These are phyloP conservation scores for Diplodus puntazzo DNA, from an alignment of 2,797 vertebrate species.

Conservation along the genomic window DNA sequence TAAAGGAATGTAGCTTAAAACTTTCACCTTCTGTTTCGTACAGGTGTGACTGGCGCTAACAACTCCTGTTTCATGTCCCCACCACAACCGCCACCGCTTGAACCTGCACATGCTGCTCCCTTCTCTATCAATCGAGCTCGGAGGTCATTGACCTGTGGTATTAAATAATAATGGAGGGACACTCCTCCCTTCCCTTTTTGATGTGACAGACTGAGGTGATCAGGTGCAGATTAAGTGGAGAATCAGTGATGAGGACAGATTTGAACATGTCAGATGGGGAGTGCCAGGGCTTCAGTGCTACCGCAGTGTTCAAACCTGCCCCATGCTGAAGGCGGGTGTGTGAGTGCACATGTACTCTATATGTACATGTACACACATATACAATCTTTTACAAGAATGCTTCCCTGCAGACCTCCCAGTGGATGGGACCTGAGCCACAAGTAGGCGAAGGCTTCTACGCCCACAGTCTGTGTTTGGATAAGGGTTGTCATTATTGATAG, in stretches of 20 bases:
- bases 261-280: conserved; percentile 81
- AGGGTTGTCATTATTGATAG: not conserved
- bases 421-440: conserved; percentile 8
- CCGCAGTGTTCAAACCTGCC: conserved; percentile 82
- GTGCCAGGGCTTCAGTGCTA: conserved; percentile 71
- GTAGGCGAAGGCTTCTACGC: not conserved
- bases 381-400: conserved; percentile 25
- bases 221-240: conserved; percentile 74
- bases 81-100: conserved; percentile 7
- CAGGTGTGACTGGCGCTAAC: conserved; percentile 63
- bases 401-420: conserved; percentile 27
- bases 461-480: not conserved
- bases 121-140: conserved; percentile 22
- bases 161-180: conserved; percentile 14
- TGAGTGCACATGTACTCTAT: conserved; percentile 33
- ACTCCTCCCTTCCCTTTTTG: conserved; percentile 46
- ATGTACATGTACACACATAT: conserved; percentile 45
- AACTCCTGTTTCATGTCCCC: conserved; percentile 50
- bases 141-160: conserved; percentile 16
- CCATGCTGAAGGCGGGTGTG: conserved; percentile 60
- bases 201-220: conserved; percentile 73
- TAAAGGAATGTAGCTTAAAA: conserved; percentile 58
- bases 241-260: conserved; percentile 80
- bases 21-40: conserved; percentile 70
- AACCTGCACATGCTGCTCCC: conserved; percentile 20